Percentiles rank a stretch among this genome's conserved stretches.
Conservation (phyloP, 2,113 vertebrate species). For the Gnathonemus longibarbis region DNA sequence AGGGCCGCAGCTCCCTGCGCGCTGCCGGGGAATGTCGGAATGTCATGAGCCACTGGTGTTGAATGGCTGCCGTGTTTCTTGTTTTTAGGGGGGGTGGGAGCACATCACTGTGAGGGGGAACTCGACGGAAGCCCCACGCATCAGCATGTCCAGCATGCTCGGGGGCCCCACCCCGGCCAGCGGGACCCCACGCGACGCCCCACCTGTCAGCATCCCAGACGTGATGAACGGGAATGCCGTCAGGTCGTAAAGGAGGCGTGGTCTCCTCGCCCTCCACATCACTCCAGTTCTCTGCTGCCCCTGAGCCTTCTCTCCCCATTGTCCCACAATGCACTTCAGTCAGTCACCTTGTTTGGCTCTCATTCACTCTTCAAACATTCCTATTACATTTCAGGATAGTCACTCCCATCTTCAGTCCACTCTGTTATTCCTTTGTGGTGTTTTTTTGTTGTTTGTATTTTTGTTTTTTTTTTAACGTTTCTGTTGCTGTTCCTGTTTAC, state of each 20-base stretch:
- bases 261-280: neutral
- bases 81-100: constrained; percentile 88
- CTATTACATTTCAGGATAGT: neutral
- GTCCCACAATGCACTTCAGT: neutral
- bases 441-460: neutral
- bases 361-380: neutral
- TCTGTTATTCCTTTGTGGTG: neutral
- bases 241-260: constrained; percentile 44
- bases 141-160: constrained; percentile 36
- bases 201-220: constrained; percentile 31
- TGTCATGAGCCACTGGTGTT: neutral
- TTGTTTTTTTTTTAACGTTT: neutral
- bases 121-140: constrained; percentile 54
- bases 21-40: neutral
- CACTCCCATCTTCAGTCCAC: neutral
- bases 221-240: constrained; percentile 49
- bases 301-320: neutral
- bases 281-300: neutral
- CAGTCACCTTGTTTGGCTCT: neutral
- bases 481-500: neutral
- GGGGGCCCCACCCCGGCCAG: constrained; percentile 15
- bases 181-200: constrained; percentile 13
- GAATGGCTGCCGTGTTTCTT: neutral
- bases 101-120: constrained; percentile 83
- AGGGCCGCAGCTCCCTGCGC: neutral